Evolutionary conservation across 2,888 invertebrate species (phyloP), one percentile per base, ranked within the genome.

Genomic region (Caenorhabditis plicata): DNA sequence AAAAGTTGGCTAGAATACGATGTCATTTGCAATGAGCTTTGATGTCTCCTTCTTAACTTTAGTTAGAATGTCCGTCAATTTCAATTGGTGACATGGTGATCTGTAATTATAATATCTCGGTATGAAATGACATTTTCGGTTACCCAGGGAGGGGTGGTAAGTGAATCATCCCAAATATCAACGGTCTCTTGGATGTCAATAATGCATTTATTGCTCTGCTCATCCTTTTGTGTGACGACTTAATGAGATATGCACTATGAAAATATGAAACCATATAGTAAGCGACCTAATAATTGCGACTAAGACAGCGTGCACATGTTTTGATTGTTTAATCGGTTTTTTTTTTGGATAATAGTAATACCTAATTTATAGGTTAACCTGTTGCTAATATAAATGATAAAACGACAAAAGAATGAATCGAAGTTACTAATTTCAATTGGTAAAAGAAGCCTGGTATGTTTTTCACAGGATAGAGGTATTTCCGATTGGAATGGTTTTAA

Each of bases 141-240:
- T 22, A 63, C 63, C 66, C 63, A 2, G 62, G 56, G 11, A 67
- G 45, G 22, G 77, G 75, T 1, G 73, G 77, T 8, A 77, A 71
- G 47, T 77, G 77, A 29, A 77, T 73, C 77, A 77, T 77, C 25
- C 72, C 77, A 48, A 77, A 71, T 11, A 74, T 51, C 11, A 71
- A 54, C 1, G 75, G 77, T 22, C 73, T 46, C 11, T 47, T 32
- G 2, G 62, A 62, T 20, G 32, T 45, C 9, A 1, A 46, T 46
- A 1, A 53, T 29, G 33, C 35, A 25, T 50, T 53, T 49, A 1
- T 45, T 42, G 53, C 52, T 58, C 27, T 17, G 36, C 31, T 7
- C 9, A 22, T 15, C 7, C 9, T 15, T 20, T 19, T 33, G 33
- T 27, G 7, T 27, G 7, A 27, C 11, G 29, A 27, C 7, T 13